Evolutionary conservation across 1,140 invertebrate species (phyloP).

Genomic region (Solenopsis invicta): DNA sequence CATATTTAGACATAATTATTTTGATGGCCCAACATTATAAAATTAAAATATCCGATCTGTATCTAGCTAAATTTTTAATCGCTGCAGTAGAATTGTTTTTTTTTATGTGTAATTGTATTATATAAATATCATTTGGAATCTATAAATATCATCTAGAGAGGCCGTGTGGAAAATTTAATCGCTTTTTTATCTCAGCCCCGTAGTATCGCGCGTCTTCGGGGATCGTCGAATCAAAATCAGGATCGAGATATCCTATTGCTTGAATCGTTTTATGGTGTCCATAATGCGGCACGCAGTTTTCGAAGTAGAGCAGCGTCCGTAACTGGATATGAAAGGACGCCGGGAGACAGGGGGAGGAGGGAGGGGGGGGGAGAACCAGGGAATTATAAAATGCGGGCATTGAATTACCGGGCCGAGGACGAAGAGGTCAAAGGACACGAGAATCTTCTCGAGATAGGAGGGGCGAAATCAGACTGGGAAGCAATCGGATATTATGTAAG

Average conservation of each 20-base stretch:
- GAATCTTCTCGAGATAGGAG: conserved; percentile 61
- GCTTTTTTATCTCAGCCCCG: too few relatives aligned
- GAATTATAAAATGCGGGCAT: conserved; percentile 67
- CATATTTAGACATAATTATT: too few relatives aligned
- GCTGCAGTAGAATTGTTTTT: too few relatives aligned
- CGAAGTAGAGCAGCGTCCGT: conserved; percentile 44
- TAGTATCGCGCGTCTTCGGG: neutral
- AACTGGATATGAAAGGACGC: conserved; percentile 55
- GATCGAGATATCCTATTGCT: conserved; percentile 1
- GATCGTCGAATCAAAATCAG: conserved; percentile 1
- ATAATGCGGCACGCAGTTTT: conserved; percentile 14
- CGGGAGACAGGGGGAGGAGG: too few relatives aligned
- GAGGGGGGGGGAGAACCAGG: conserved; percentile 35
- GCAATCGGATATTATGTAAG: conserved; percentile 83
- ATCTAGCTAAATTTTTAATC: too few relatives aligned
- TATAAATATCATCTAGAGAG: too few relatives aligned
- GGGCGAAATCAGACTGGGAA: conserved; percentile 67
- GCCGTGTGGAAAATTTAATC: neutral
- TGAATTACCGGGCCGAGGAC: conserved; percentile 62
- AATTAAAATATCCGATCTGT: too few relatives aligned
- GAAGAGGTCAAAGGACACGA: conserved; percentile 70
- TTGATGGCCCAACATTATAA: too few relatives aligned
- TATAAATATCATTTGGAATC: neutral
- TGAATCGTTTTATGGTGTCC: neutral
- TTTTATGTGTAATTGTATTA: neutral